Evolutionary conservation across 2,113 vertebrate species (phyloP), one percentile per base, ranked within the genome.

Genomic region (Hylia prasina): DNA sequence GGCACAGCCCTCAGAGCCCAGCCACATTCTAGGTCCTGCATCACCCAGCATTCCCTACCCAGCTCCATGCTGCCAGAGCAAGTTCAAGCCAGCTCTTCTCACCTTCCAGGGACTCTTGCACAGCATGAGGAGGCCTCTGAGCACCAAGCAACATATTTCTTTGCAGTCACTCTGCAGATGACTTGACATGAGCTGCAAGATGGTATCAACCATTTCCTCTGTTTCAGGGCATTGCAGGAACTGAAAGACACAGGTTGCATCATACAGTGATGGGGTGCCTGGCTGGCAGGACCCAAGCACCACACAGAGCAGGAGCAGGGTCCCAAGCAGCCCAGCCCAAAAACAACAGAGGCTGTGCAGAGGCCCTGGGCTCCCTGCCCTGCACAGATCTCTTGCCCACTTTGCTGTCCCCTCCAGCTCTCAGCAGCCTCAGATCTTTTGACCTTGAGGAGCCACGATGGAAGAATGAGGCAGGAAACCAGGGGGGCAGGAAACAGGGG

Each of bases 191-290:
- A 84, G 69, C 40, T 84, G 48, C 48, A 56, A 15, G 58, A 56
- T 54, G 48, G 58, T 64, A 44, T 84, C 58, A 84, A 19, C 13
- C 22, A 63, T 39, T 37, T 63, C n/a, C 57, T 84, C 68, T 63
- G 28, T 45, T 64, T 64, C 48, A 47, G 64, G 40, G n/a, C 6
- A 64, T 21, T 73, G 60, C 28, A 73, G 19, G 19, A 73, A 39
- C 82, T 73, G 40, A 47, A 72, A 84, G 48, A 64, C 50, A 47
- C 48, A 56, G 9, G 9, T 39, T 84, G 58, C 58, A 84, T 28
- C 28, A 33, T 17, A 56, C 28, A 37, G 35, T 23, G 27, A 54
- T 0, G 7, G 48, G 10, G 6, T 28, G 30, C n/a, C 28, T 3
- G 2, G 15, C 28, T 45, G 10, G 14, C 40, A 54, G 40, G 28